A percentile compares a stretch with the other conserved stretches of the same genome.
Evolutionary conservation across 2,888 invertebrate genomes (phyloP).

Genomic region (Acheta domesticus): DNA sequence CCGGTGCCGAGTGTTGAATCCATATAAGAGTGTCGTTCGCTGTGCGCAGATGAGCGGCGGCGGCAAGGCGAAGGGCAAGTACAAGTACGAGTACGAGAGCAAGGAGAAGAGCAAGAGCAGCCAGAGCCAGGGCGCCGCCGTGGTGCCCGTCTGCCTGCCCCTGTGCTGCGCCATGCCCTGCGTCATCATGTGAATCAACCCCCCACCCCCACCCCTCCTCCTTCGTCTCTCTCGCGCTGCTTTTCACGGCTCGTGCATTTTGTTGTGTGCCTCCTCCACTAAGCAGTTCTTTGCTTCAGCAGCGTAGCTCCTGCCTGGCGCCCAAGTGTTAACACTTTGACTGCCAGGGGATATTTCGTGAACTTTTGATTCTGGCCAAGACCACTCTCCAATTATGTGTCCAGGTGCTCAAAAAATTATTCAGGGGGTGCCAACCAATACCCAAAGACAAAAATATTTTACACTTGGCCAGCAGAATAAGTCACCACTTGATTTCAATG

Average conservation of each 20-base stretch:
- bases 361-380: too few species aligned
- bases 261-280: neutral
- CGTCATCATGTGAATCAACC: slow-evolving; percentile 71
- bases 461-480: too few species aligned
- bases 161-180: slow-evolving; percentile 89
- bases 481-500: too few species aligned
- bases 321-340: too few species aligned
- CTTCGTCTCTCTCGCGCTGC: neutral
- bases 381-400: too few species aligned
- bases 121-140: slow-evolving; percentile 72
- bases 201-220: neutral
- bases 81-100: slow-evolving; percentile 71
- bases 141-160: slow-evolving; percentile 82
- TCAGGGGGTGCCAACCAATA: too few species aligned
- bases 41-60: slow-evolving; percentile 32
- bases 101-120: slow-evolving; percentile 67
- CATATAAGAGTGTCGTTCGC: too few species aligned
- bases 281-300: neutral
- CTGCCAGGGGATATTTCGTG: too few species aligned
- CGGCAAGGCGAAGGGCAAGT: slow-evolving; percentile 66
- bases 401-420: too few species aligned
- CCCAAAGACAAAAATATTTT: too few species aligned
- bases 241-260: neutral
- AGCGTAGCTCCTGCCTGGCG: too few species aligned
- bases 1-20: too few species aligned